Percentiles rank a stretch among this genome's conserved stretches.
These are phyloP conservation scores for Melanotaenia maccullochi DNA, from an alignment of 2,797 vertebrate genomes.

Conservation along the genomic window DNA sequence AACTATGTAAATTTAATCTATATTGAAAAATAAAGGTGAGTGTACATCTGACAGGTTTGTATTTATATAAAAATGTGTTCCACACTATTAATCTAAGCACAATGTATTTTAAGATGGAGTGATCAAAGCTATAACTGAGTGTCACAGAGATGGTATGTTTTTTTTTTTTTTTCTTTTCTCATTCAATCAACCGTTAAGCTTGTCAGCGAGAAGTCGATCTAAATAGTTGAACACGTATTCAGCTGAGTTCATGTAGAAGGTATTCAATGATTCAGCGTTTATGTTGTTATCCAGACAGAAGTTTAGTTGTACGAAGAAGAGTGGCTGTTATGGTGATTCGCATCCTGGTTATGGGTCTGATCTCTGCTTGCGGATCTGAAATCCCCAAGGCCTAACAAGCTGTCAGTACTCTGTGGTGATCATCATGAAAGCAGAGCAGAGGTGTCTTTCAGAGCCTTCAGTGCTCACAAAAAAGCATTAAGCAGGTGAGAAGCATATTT, in stretches of 20 bases:
- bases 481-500: not conserved
- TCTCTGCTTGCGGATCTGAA: conserved; percentile 12
- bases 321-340: conserved; percentile 13
- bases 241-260: conserved; percentile 17
- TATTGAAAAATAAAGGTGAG: conserved; percentile 77
- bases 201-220: conserved; percentile 26
- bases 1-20: conserved; percentile 77
- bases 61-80: conserved; percentile 72
- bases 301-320: conserved; percentile 11
- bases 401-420: conserved; percentile 41
- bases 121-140: conserved; percentile 52
- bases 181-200: conserved; percentile 18
- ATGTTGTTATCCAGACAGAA: conserved; percentile 3
- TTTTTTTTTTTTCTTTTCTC: conserved; percentile 12
- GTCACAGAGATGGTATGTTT: conserved; percentile 26
- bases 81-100: conserved; percentile 81
- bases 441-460: not conserved
- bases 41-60: conserved; percentile 80
- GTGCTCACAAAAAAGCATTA: not conserved
- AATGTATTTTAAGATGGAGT: conserved; percentile 73
- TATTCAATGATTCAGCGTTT: conserved; percentile 3
- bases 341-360: conserved; percentile 5
- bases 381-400: conserved; percentile 1
- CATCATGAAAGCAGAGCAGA: conserved; percentile 9
- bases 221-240: conserved; percentile 18